Evolutionary conservation across 1,140 invertebrate species (phyloP).

Genomic region (Metaphire vulgaris): DNA sequence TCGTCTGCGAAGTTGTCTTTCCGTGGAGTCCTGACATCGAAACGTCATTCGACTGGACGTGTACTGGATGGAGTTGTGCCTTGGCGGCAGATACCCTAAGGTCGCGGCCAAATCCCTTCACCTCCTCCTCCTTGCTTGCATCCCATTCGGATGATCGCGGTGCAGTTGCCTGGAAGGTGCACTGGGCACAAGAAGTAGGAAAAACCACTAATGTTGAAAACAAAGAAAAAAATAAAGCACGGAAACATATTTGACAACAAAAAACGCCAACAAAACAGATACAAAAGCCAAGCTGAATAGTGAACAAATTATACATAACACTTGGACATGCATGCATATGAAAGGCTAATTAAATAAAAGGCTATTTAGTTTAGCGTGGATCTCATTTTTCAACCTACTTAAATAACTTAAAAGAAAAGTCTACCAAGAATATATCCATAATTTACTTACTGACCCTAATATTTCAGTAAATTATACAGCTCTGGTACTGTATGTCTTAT

Average conservation of each 20-base stretch:
- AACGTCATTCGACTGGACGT: not conserved
- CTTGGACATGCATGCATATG: no score
- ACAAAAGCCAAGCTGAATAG: not conserved
- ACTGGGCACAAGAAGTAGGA: not conserved
- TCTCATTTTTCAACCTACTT: no score
- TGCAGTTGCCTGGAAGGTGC: not conserved
- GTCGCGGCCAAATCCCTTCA: no score
- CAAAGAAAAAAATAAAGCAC: slow-evolving; percentile 3
- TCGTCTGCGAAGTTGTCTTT: not conserved
- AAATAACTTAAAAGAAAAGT: no score
- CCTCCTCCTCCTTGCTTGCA: not conserved
- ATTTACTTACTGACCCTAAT: no score
- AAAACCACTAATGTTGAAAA: not conserved
- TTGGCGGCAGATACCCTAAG: not conserved
- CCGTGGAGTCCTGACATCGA: not conserved
- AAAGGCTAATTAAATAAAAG: no score
- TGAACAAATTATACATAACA: no score
- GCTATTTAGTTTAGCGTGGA: no score
- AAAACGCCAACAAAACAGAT: not conserved
- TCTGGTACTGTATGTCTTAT: no score
- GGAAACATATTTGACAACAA: not conserved
- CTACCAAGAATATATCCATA: no score
- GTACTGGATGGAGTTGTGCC: not conserved
- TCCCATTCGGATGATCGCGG: not conserved
- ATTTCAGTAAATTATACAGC: no score